These are phyloP conservation scores for Hydrotaea diabolus DNA, from an alignment of 2,888 invertebrate genomes.

Conservation along the genomic window DNA sequence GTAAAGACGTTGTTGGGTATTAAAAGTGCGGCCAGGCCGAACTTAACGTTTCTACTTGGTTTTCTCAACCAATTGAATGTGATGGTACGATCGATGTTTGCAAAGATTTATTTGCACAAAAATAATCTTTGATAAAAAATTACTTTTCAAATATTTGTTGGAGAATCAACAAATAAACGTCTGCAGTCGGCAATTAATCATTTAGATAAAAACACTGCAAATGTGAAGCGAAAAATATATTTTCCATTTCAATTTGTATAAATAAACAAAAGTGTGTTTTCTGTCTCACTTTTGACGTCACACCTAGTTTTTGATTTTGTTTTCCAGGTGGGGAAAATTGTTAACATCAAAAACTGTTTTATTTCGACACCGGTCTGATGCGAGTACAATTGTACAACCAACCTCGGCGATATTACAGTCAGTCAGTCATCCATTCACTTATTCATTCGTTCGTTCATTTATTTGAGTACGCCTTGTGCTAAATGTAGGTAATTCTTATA, in stretches of 20 bases:
- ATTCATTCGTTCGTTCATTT: conserved; percentile 38
- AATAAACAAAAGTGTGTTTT: conserved; percentile 30
- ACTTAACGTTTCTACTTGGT: no score
- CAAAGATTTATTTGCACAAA: conserved; percentile 45
- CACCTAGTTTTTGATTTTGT: conserved; percentile 26
- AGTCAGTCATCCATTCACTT: background rate
- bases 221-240: conserved; percentile 31
- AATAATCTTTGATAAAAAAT: conserved; percentile 51
- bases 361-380: conserved; percentile 7
- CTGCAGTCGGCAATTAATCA: conserved; percentile 51
- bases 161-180: conserved; percentile 44
- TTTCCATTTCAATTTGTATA: conserved; percentile 48
- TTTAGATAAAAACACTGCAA: conserved; percentile 47
- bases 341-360: conserved; percentile 13
- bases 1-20: no score
- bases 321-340: background rate
- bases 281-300: conserved; percentile 51
- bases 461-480: conserved; percentile 15
- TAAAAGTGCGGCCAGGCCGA: no score
- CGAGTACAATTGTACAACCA: background rate
- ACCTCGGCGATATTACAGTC: background rate
- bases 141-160: conserved; percentile 51
- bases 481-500: conserved; percentile 38
- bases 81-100: no score
- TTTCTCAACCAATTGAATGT: no score